A percentile compares a stretch with the other conserved stretches of the same genome.
These are phyloP conservation scores for Tragelaphus buxtoni DNA, from an alignment of 2,113 vertebrate species.

Conservation along the genomic window DNA sequence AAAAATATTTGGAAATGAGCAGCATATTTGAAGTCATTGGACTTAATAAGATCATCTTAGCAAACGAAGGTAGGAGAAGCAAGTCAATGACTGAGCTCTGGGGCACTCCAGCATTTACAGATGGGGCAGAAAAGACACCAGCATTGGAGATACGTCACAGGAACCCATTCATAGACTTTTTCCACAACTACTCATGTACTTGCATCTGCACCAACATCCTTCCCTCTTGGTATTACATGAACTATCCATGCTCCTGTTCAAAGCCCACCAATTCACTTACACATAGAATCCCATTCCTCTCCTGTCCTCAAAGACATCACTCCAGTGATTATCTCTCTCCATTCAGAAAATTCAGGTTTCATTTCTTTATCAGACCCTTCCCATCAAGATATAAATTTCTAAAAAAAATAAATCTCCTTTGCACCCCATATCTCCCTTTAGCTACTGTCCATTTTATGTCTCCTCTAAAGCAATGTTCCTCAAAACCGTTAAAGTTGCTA, in stretches of 20 bases:
- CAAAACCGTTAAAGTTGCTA: background rate
- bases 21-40: background rate
- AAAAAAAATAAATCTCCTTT: background rate
- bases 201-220: too few relatives aligned
- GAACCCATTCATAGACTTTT: background rate
- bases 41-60: background rate
- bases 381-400: background rate
- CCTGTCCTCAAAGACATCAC: background rate
- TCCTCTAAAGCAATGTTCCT: background rate
- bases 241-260: background rate
- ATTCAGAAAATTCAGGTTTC: background rate
- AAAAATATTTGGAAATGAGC: background rate
- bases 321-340: background rate
- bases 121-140: background rate
- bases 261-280: background rate
- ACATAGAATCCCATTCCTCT: background rate
- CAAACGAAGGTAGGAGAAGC: background rate
- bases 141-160: background rate
- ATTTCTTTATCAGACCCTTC: background rate
- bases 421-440: background rate
- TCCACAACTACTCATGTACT: too few relatives aligned
- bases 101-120: background rate
- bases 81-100: background rate
- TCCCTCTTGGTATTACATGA: background rate
- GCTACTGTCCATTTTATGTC: background rate